These are phyloP conservation scores for Microchrysa polita DNA, from an alignment of 2,888 invertebrate species.

Conservation along the genomic window DNA sequence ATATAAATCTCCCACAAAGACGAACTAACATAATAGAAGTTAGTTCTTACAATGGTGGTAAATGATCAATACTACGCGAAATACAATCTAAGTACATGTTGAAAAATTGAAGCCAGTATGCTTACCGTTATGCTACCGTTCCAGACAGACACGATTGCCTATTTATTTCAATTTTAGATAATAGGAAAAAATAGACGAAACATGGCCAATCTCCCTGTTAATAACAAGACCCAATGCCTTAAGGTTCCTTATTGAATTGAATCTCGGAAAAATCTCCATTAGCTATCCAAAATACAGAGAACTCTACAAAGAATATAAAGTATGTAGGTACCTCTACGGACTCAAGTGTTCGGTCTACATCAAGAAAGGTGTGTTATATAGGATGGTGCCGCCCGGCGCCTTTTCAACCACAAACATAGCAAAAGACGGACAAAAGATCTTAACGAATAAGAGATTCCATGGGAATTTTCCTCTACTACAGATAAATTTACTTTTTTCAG, in stretches of 20 bases:
- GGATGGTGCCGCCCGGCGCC: conserved; percentile 15
- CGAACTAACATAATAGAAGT: too few relatives aligned
- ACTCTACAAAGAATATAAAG: too few relatives aligned
- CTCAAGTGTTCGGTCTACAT: conserved; percentile 5
- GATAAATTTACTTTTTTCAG: conserved; percentile 16
- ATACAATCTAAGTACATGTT: not conserved
- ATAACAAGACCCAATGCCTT: conserved; percentile 9
- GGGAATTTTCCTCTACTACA: conserved; percentile 28
- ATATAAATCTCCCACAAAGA: conserved; percentile 34
- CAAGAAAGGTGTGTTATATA: conserved; percentile 4
- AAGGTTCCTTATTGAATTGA: not conserved
- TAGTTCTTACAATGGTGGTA: too few relatives aligned
- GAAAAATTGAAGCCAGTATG: not conserved
- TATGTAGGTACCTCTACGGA: not conserved
- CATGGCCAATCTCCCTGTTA: conserved; percentile 18
- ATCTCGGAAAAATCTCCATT: not conserved
- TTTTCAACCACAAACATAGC: not conserved
- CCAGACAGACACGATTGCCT: conserved; percentile 36
- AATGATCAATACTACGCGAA: too few relatives aligned
- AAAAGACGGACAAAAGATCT: not conserved
- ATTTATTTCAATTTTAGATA: conserved; percentile 41
- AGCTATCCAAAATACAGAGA: not conserved
- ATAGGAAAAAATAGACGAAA: not conserved
- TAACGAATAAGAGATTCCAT: conserved; percentile 29
- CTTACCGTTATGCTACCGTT: conserved; percentile 22